Evolutionary conservation across 2,797 vertebrate genomes (phyloP).

Genomic region (Syngnathus acus): DNA sequence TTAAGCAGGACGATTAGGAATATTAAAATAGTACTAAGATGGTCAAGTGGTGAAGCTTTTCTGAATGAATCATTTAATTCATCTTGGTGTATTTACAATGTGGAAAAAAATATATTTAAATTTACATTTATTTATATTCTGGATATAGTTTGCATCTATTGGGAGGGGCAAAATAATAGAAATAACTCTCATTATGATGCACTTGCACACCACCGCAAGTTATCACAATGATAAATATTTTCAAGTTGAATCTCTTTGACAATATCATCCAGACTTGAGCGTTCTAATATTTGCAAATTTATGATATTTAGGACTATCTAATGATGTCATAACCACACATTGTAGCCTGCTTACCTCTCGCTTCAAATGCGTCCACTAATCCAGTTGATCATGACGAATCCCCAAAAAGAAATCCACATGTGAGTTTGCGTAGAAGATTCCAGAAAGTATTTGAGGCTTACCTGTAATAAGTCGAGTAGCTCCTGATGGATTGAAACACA

Average conservation of each 20-base stretch:
- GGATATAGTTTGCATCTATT: too few species aligned
- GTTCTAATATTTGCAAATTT: not conserved
- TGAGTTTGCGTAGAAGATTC: slow-evolving; percentile 15
- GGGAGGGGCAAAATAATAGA: not conserved
- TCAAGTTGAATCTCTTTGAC: too few species aligned
- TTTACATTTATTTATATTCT: too few species aligned
- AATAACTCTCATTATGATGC: not conserved
- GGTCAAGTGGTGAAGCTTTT: not conserved
- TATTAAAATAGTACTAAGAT: too few species aligned
- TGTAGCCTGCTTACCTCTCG: slow-evolving; percentile 51
- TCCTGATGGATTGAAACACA: slow-evolving; percentile 41
- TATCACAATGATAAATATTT: too few species aligned
- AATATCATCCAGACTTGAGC: too few species aligned
- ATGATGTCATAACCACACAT: not conserved
- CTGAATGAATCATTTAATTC: too few species aligned
- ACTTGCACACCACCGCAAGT: too few species aligned
- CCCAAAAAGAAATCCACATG: slow-evolving; percentile 20
- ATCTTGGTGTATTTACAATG: too few species aligned
- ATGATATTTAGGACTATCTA: not conserved
- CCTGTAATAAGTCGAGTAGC: slow-evolving; percentile 61
- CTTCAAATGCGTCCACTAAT: slow-evolving; percentile 61
- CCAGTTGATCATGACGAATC: slow-evolving; percentile 6
- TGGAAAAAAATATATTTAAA: too few species aligned
- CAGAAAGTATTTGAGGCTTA: slow-evolving; percentile 23
- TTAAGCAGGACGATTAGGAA: not conserved